Conservation (phyloP, 2,888 invertebrate genomes). For the Drosophila dives region DNA sequence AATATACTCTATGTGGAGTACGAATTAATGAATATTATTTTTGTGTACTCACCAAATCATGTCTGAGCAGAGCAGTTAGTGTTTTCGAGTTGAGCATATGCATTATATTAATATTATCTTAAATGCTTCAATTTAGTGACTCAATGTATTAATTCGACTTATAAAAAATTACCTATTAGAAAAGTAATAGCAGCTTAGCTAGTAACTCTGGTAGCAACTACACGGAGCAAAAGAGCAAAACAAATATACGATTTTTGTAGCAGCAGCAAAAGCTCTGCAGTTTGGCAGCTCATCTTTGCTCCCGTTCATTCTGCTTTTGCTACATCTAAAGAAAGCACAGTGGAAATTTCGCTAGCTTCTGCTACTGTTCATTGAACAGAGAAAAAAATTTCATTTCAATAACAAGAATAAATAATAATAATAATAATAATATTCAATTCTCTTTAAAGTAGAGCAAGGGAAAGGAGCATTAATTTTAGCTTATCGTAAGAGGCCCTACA, state of each 20-base stretch:
- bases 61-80: background rate
- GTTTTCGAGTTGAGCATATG: background rate
- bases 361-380: too few relatives aligned
- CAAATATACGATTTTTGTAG: background rate
- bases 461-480: background rate
- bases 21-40: background rate
- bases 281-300: background rate
- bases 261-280: too few relatives aligned
- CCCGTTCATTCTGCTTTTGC: background rate
- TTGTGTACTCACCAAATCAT: background rate
- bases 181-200: fast-evolving
- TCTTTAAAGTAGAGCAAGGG: background rate
- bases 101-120: background rate
- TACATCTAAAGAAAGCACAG: too few relatives aligned
- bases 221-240: background rate
- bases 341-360: too few relatives aligned
- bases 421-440: background rate
- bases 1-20: background rate
- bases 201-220: background rate
- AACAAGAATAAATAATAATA: background rate
- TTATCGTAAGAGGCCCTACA: too few relatives aligned
- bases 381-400: background rate
- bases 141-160: background rate
- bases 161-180: background rate
- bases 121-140: background rate